Base-by-base conservation (phyloP, 1,140 invertebrate species). In the Drosophila tsacasi region DNA sequence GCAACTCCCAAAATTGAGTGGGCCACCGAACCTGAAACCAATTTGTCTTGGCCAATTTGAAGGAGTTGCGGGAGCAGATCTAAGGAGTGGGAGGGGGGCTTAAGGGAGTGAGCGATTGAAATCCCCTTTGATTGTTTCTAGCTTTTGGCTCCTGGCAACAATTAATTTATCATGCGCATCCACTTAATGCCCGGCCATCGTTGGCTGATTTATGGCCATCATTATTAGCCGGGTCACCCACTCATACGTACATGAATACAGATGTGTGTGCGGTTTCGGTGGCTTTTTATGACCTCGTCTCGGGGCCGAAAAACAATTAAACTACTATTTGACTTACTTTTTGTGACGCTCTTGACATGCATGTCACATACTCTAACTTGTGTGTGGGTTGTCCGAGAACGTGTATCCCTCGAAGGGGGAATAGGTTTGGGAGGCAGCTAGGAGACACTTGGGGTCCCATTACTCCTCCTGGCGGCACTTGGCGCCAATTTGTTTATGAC, bases 141-240 rank as follows among this genome's bases (percentile, higher is more conserved):
- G 35, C 73, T 25, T 13, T 23, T 23, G n/a, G 69, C 69, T 73
- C 19, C 69, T 72, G 69, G 62, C 65, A 73, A 74, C 81, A 89
- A 89, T 89, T 89, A 90, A 89, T 89, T 82, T 89, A 89, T 90
- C 81, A 85, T 89, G 77, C 77, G 73, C 68, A 73, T 84, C 74
- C 82, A 75, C 77, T 87, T 83, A 87, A 87, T 83, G 81, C 84
- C 21, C 21, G 77, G 27, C 62, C 85, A 63, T 81, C 71, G 74
- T 81, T 84, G 82, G 74, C 69, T 89, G 85, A 89, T 89, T 89
- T 89, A 89, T 89, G 75, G 76, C 75, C 63, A 27, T 49, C 75
- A 85, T 90, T 89, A 89, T 89, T 89, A 73, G 85, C 66, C 79
- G 39, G 63, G 52, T 27, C 65, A 49, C 81, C 79, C 67, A 61